Evolutionary conservation across 2,888 invertebrate species (phyloP).

Genomic region (Drosophila hamatofila): DNA sequence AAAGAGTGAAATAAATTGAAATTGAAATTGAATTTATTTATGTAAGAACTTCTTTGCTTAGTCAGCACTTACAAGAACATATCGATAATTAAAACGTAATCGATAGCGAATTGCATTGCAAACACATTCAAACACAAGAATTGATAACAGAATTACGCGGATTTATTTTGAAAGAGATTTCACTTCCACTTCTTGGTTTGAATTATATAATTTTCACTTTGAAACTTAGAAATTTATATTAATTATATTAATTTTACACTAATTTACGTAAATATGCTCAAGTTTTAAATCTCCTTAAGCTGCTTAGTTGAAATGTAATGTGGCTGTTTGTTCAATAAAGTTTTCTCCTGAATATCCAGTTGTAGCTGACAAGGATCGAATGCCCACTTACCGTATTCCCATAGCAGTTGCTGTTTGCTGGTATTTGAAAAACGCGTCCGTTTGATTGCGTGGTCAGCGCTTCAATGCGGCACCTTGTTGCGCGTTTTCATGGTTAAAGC

Average conservation of each 20-base stretch:
- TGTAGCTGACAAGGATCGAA: conserved; percentile 23
- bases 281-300: neutral
- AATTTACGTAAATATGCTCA: neutral
- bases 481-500: conserved; percentile 33
- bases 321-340: no score
- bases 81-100: neutral
- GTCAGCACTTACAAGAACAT: neutral
- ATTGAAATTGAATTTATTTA: no score
- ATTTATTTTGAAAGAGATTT: neutral
- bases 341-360: neutral
- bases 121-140: neutral
- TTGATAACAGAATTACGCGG: neutral
- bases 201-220: neutral
- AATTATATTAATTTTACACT: neutral
- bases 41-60: neutral
- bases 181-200: neutral
- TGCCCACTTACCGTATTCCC: conserved; percentile 66
- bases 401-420: conserved; percentile 28
- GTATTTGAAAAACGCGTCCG: conserved; percentile 53
- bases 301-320: neutral
- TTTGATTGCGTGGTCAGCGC: conserved; percentile 51
- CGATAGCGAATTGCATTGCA: neutral
- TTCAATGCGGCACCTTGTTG: conserved; percentile 53
- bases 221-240: neutral
- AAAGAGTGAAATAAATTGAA: no score